A percentile compares a stretch with the other conserved stretches of the same genome.
Evolutionary conservation across 2,888 invertebrate genomes (phyloP).

Genomic region (Globia sparganii): DNA sequence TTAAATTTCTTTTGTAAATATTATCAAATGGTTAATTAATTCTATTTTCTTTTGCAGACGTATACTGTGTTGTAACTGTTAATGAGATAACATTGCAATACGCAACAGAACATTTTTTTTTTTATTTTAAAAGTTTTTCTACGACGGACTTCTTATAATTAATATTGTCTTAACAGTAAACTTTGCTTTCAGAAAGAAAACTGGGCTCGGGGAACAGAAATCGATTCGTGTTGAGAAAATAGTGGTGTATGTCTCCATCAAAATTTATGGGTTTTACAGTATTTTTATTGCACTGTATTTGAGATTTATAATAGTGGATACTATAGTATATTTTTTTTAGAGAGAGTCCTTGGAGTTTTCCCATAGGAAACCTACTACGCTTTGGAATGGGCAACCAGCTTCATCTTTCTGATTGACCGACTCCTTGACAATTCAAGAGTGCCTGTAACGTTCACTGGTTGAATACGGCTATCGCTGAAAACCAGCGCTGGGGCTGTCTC

Average conservation of each 20-base stretch:
- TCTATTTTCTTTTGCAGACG: slow-evolving; percentile 30
- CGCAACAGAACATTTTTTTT: neutral
- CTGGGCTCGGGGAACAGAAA: rapidly evolving
- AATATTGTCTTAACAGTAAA: slow-evolving; percentile 52
- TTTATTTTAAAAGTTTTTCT: slow-evolving; percentile 11
- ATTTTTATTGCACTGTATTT: neutral
- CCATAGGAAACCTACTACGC: neutral
- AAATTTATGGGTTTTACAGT: neutral
- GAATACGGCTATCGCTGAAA: neutral
- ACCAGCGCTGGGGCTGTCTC: neutral
- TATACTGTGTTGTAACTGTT: slow-evolving; percentile 32
- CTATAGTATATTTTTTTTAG: neutral
- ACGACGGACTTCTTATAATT: slow-evolving; percentile 27
- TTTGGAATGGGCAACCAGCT: neutral
- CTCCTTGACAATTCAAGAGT: neutral
- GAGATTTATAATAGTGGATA: neutral
- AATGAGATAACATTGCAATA: slow-evolving; percentile 9
- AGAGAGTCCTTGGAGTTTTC: neutral
- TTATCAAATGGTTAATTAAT: neutral
- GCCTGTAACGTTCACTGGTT: neutral
- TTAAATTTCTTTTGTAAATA: slow-evolving; percentile 20
- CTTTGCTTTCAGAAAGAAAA: slow-evolving; percentile 1
- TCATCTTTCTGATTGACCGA: neutral
- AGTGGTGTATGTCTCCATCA: neutral
- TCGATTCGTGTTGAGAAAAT: neutral